These are phyloP conservation scores for Microtus richardsoni DNA, from an alignment of 2,113 vertebrate species.

Conservation along the genomic window DNA sequence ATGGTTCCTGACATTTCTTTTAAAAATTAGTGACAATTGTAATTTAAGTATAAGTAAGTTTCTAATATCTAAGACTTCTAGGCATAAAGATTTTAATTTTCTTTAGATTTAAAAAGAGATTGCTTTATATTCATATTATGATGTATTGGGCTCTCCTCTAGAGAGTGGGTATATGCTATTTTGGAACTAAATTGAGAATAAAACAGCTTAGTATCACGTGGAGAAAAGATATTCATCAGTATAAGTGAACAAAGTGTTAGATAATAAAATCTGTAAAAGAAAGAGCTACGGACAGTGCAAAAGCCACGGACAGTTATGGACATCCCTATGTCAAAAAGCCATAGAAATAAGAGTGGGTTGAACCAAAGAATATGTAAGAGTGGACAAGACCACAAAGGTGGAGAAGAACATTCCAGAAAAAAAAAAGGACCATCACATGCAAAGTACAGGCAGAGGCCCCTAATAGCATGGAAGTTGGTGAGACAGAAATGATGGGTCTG, in stretches of 20 bases:
- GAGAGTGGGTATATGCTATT: not conserved
- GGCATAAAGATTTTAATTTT: not conserved
- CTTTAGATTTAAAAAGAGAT: not conserved
- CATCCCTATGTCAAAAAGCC: not conserved
- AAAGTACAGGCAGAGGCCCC: not conserved
- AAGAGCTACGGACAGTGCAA: not conserved
- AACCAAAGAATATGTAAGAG: not conserved
- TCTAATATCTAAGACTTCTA: constrained; percentile 6
- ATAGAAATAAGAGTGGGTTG: not conserved
- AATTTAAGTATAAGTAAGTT: constrained; percentile 54
- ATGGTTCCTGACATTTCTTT: not conserved
- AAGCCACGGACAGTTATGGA: not conserved
- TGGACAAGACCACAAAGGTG: not conserved
- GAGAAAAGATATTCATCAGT: not conserved
- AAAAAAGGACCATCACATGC: not conserved
- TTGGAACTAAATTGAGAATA: not conserved
- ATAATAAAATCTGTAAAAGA: not conserved
- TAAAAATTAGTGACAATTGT: not conserved
- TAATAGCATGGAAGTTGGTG: not conserved
- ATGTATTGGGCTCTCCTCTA: not conserved
- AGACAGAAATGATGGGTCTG: not conserved
- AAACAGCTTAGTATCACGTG: not conserved
- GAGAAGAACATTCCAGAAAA: not conserved
- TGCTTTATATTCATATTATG: not conserved
- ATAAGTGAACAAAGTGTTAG: not conserved